A percentile compares a stretch with the other conserved stretches of the same genome.
Evolutionary conservation across 1,140 invertebrate species (phyloP).

Genomic region (Zaprionus lachaisei): DNA sequence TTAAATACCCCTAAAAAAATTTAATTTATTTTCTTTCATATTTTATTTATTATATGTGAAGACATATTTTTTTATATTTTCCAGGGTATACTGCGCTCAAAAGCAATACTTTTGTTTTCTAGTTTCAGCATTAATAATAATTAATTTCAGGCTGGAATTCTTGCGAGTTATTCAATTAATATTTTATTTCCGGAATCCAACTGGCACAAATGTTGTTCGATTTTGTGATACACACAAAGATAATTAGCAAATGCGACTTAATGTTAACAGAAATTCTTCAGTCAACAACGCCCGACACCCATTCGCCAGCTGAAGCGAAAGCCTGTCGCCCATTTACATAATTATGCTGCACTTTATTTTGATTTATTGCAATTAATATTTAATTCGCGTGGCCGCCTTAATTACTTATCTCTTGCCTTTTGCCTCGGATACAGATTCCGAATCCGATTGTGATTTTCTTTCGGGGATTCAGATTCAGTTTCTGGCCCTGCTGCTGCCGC

Average conservation of each 20-base stretch:
- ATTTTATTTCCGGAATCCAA: not conserved
- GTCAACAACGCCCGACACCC: not conserved
- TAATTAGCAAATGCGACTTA: not conserved
- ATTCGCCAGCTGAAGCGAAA: not conserved
- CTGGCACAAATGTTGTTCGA: not conserved
- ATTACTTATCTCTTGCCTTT: slow-evolving; percentile 24
- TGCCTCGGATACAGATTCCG: not conserved
- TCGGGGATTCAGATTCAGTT: slow-evolving; percentile 3
- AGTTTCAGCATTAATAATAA: too few relatives aligned
- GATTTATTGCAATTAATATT: slow-evolving; percentile 65
- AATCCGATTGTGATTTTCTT: slow-evolving; percentile 1
- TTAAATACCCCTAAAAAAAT: too few relatives aligned
- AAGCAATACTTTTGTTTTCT: too few relatives aligned
- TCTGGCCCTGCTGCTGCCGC: not conserved
- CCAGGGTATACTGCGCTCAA: too few relatives aligned
- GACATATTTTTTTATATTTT: too few relatives aligned
- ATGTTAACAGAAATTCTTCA: not conserved
- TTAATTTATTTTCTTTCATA: too few relatives aligned
- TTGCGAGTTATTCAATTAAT: not conserved
- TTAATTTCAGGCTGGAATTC: not conserved
- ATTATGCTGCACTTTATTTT: slow-evolving; percentile 28
- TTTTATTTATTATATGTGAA: too few relatives aligned
- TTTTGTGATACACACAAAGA: not conserved
- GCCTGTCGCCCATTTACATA: slow-evolving; percentile 17
- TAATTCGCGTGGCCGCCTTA: slow-evolving; percentile 47